A percentile compares a stretch with the other conserved stretches of the same genome.
Conservation (phyloP, 2,113 vertebrate genomes). For the Mirounga angustirostris region DNA sequence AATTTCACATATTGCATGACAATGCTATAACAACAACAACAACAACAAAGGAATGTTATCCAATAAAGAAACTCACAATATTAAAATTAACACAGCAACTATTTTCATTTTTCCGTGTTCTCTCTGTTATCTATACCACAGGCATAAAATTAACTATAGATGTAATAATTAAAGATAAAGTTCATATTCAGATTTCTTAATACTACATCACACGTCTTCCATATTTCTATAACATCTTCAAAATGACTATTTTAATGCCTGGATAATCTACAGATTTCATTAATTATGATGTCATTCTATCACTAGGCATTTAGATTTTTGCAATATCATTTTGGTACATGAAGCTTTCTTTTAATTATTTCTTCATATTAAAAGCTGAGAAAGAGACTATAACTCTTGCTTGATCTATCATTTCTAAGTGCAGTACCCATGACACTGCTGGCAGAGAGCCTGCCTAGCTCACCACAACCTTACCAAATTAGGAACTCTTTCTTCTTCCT, state of each 20-base stretch:
- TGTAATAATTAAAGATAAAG: slow-evolving; percentile 22
- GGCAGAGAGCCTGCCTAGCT: neutral
- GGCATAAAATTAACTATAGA: slow-evolving; percentile 28
- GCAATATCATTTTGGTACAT: neutral
- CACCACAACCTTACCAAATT: too few species aligned
- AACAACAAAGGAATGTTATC: neutral
- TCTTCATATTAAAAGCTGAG: neutral
- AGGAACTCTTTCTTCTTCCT: neutral
- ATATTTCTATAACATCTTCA: slow-evolving; percentile 6
- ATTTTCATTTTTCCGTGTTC: neutral
- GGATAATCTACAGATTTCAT: slow-evolving; percentile 38
- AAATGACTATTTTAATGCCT: slow-evolving; percentile 7
- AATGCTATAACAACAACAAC: neutral
- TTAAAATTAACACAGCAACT: slow-evolving; percentile 23
- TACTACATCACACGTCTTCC: neutral
- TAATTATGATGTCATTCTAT: slow-evolving; percentile 4
- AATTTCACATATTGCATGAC: neutral
- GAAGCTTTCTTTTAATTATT: neutral
- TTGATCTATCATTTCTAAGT: neutral
- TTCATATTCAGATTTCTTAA: slow-evolving; percentile 54
- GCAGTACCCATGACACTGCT: neutral
- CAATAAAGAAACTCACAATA: slow-evolving; percentile 11
- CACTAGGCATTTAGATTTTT: slow-evolving; percentile 11
- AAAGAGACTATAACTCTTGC: neutral
- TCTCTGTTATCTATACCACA: neutral